Evolutionary conservation across 2,888 invertebrate genomes (phyloP), one percentile per base, ranked within the genome.

Genomic region (Malacosoma neustria): DNA sequence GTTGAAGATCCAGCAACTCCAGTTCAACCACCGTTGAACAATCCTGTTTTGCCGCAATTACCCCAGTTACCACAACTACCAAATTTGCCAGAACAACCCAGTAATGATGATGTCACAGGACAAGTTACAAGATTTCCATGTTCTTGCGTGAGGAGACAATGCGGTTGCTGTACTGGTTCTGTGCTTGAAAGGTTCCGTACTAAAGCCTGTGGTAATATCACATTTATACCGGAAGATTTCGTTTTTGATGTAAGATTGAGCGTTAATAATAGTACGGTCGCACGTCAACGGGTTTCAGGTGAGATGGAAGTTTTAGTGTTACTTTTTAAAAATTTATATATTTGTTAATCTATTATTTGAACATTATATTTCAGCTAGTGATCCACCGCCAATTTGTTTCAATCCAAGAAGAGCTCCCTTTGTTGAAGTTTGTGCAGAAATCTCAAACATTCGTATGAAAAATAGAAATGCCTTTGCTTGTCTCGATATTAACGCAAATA

Each of bases 211-310:
- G 89, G 93, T 31, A 93, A 94, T 59, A 84, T 95, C 13, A 89
- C 90, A 7, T 95, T 94, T 61, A 87, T 92, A 12, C 93, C 94
- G 0, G 94, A 94, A 52, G 94, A 95, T 48, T 95, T 95, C 64
- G 90, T 93, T 14, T 92, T 95, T 61, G 92, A 92, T 42, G 87
- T 93, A 13, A 89, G 88, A 49, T 77, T 94, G 66, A 86, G 87
- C 36, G 88, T 94, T 55, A 95, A 95, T 54, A 90, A 92, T 48
- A 88, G 89, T 41, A 89, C 92, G 11, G 84, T 94, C 42, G 91
- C 92, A 48, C 89, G 91, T 34, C 89, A 90, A 42, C 89, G 90
- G 51, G 86, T 94, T 39, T 93, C 94, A 52, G 94, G 94, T 88
- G 22, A 22, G 22, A 89, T 88, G 35, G 61, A 41, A 34, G 14